Conservation (phyloP, 2,797 vertebrate genomes). For the Myotis findleyi region DNA sequence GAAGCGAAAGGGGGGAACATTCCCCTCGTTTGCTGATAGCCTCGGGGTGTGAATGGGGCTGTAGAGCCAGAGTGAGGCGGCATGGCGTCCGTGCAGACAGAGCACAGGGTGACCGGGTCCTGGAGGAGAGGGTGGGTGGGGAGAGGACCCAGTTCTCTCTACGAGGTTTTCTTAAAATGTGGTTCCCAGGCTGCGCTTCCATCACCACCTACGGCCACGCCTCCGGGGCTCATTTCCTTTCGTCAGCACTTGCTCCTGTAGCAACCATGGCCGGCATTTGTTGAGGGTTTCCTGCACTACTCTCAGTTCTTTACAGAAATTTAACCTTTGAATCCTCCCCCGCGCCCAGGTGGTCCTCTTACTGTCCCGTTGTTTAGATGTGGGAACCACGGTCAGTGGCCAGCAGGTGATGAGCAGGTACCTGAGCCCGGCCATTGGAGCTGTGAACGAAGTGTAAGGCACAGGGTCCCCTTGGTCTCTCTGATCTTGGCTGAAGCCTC, state of each 20-base stretch:
- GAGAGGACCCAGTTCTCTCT: neutral
- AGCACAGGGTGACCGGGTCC: neutral
- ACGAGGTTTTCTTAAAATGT: neutral
- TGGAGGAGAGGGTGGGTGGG: neutral
- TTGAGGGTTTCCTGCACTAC: neutral
- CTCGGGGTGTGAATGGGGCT: neutral
- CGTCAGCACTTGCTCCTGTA: neutral
- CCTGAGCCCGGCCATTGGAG: neutral
- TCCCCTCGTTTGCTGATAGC: neutral
- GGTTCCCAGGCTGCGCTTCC: accelerated
- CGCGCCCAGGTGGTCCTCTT: neutral
- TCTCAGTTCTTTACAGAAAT: neutral
- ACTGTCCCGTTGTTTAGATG: neutral
- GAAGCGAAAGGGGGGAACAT: neutral
- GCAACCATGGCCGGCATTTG: neutral
- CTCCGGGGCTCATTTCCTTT: neutral
- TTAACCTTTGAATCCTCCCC: neutral
- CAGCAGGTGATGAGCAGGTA: accelerated
- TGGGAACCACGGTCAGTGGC: neutral
- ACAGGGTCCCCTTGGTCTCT: accelerated
- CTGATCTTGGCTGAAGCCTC: neutral
- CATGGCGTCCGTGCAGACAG: neutral
- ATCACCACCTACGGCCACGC: accelerated
- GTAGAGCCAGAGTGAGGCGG: neutral
- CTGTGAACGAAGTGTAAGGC: neutral